These are phyloP conservation scores for Malthinus seriepunctatus DNA, from an alignment of 2,888 invertebrate genomes.

Conservation along the genomic window DNA sequence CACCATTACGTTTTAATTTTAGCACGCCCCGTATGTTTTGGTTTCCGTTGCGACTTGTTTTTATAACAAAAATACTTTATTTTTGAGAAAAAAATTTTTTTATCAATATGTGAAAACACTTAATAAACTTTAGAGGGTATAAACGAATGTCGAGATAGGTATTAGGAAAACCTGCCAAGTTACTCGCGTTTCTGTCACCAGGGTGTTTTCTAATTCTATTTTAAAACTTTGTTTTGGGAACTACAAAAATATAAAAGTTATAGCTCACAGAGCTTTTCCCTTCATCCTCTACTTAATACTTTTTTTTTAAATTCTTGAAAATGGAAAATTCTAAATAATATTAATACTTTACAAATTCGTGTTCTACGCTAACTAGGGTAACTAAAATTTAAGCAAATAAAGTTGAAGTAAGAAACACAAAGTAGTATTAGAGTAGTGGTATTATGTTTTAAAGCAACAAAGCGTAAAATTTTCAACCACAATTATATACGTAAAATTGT, in stretches of 20 bases:
- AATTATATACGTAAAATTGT: slow-evolving; percentile 17
- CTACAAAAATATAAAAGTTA: slow-evolving; percentile 4
- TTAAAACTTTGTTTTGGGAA: slow-evolving; percentile 5
- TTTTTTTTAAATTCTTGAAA: not conserved
- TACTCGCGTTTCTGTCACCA: not conserved
- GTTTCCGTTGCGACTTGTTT: too few species aligned
- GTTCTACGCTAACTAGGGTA: too few species aligned
- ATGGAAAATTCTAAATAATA: not conserved
- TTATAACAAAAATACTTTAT: too few species aligned
- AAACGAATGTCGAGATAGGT: too few species aligned
- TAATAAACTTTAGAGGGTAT: too few species aligned
- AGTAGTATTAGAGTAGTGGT: slow-evolving; percentile 1
- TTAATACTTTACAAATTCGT: too few species aligned
- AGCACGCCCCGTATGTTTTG: too few species aligned
- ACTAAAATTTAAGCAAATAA: not conserved
- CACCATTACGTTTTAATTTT: too few species aligned
- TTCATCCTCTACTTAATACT: too few species aligned
- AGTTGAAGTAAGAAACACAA: not conserved
- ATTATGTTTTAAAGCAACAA: slow-evolving; percentile 16
- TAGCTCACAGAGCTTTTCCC: not conserved
- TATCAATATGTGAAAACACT: too few species aligned
- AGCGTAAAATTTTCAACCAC: slow-evolving; percentile 17
- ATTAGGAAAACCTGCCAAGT: not conserved
- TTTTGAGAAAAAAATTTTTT: too few species aligned
- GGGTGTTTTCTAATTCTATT: slow-evolving; percentile 6